Percentiles rank a stretch among this genome's conserved stretches.
Conservation (phyloP, 2,888 invertebrate species). For the Heliconius erato region DNA sequence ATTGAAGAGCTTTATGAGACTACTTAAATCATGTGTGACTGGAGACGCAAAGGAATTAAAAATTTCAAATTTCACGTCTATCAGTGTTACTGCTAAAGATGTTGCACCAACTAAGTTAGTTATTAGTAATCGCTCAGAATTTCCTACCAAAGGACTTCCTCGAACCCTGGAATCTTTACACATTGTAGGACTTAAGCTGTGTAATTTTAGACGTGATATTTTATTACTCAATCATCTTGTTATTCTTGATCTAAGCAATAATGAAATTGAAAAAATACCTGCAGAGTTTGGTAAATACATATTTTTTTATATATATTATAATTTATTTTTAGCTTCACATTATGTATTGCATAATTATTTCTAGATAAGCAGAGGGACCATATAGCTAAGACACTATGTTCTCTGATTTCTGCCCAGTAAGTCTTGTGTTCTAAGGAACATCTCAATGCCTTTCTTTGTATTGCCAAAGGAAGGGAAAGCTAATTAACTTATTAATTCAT, state of each 20-base stretch:
- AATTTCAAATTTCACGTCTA: conserved; percentile 71
- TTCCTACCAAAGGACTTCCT: conserved; percentile 90
- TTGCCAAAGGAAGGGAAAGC: no score
- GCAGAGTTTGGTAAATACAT: conserved; percentile 87
- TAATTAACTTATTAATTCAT: no score
- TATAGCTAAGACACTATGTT: not conserved
- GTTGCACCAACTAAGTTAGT: conserved; percentile 83
- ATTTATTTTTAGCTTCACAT: not conserved
- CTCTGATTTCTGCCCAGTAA: no score
- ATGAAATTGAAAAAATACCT: conserved; percentile 89
- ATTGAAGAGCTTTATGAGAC: conserved; percentile 89
- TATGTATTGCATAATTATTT: not conserved
- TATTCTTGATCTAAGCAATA: conserved; percentile 89
- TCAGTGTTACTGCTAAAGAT: conserved; percentile 78
- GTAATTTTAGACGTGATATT: conserved; percentile 89
- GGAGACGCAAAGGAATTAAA: conserved; percentile 85
- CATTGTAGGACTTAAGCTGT: conserved; percentile 87
- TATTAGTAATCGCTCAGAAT: conserved; percentile 87
- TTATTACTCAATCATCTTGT: conserved; percentile 88
- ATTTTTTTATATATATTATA: not conserved
- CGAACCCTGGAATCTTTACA: conserved; percentile 87
- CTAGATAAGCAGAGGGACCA: no score
- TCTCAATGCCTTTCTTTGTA: no score
- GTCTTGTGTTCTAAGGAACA: no score
- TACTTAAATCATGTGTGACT: conserved; percentile 87